A percentile compares a stretch with the other conserved stretches of the same genome.
Evolutionary conservation across 2,888 invertebrate genomes (phyloP).

Genomic region (Andrena hattorfiana): DNA sequence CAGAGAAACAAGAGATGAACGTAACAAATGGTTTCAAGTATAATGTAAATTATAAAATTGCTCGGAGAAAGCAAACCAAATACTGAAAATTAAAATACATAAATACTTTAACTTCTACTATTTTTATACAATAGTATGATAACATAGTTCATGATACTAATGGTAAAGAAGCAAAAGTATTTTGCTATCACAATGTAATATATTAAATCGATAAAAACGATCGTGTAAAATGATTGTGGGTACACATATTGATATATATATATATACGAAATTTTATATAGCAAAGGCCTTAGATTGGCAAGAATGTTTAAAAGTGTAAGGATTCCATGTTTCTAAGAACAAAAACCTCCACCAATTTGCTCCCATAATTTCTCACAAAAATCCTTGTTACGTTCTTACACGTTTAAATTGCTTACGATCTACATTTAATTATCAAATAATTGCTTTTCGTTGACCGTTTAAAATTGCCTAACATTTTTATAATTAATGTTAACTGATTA

Average conservation of each 20-base stretch:
- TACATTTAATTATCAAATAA: conserved; percentile 68
- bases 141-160: neutral
- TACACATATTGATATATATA: neutral
- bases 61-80: too few relatives aligned
- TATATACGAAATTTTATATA: neutral
- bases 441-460: conserved; percentile 78
- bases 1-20: too few relatives aligned
- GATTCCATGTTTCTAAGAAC: conserved; percentile 2
- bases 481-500: conserved; percentile 48
- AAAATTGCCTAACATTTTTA: conserved; percentile 57
- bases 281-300: conserved; percentile 14
- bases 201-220: neutral
- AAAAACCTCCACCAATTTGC: conserved; percentile 6
- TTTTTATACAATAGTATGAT: neutral
- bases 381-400: conserved; percentile 17
- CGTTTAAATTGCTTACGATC: conserved; percentile 53
- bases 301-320: neutral
- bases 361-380: conserved; percentile 12
- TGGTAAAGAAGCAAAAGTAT: neutral
- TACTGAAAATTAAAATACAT: neutral
- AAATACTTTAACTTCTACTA: neutral
- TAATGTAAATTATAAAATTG: too few relatives aligned
- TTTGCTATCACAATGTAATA: neutral
- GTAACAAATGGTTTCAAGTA: too few relatives aligned
- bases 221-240: neutral